These are phyloP conservation scores for Hiodon tergisus DNA, from an alignment of 2,113 vertebrate genomes.

Conservation along the genomic window DNA sequence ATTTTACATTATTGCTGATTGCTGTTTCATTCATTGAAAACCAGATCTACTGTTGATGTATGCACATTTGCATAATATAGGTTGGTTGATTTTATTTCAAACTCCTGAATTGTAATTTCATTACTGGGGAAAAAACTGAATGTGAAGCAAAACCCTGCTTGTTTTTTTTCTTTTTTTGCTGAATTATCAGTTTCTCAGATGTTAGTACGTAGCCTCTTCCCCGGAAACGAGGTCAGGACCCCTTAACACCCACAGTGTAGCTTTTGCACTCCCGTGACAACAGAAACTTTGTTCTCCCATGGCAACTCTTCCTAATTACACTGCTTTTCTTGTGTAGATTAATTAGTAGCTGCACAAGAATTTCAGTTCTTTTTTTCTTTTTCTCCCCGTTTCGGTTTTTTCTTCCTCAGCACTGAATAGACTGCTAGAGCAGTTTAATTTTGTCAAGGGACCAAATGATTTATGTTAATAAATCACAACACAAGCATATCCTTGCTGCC, in stretches of 20 bases:
- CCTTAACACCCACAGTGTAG: not conserved
- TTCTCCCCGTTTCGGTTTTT: too few relatives aligned
- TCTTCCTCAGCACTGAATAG: too few relatives aligned
- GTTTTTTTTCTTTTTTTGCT: not conserved
- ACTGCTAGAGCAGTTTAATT: conserved; percentile 42
- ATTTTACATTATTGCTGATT: conserved; percentile 14
- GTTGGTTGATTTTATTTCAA: conserved; percentile 33
- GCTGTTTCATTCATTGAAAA: conserved; percentile 6
- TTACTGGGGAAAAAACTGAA: conserved; percentile 10
- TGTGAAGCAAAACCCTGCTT: conserved; percentile 1
- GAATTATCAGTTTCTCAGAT: not conserved
- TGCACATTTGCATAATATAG: conserved; percentile 69
- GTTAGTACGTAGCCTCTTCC: not conserved
- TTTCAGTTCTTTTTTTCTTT: not conserved
- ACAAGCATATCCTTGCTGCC: conserved; percentile 69
- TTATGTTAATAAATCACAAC: conserved; percentile 87
- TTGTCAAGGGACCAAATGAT: conserved; percentile 87
- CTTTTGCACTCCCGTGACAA: conserved; percentile 11
- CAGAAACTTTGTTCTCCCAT: conserved; percentile 3
- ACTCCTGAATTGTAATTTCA: conserved; percentile 26
- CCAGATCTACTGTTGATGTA: conserved; percentile 40
- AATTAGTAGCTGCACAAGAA: conserved; percentile 9
- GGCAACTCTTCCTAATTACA: conserved; percentile 16
- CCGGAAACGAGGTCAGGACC: not conserved
- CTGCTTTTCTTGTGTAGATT: conserved; percentile 20